Conservation (phyloP, 2,888 invertebrate species). For the Mesorhabditis belari region DNA sequence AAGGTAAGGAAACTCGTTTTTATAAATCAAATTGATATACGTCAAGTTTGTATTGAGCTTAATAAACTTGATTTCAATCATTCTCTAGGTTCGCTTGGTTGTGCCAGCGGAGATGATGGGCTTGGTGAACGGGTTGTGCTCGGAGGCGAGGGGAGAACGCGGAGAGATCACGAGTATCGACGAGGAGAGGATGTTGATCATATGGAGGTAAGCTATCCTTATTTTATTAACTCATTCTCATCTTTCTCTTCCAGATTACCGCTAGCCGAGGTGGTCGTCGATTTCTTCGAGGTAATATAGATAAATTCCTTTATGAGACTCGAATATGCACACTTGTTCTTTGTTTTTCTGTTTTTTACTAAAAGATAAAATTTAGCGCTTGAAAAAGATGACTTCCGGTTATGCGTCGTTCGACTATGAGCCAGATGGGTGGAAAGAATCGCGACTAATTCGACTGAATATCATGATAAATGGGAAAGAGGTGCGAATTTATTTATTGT, state of each 20-base stretch:
- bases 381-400: constrained; percentile 81
- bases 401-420: constrained; percentile 91
- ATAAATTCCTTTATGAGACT: constrained; percentile 72
- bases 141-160: constrained; percentile 41
- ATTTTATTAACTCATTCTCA: too few species aligned
- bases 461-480: constrained; percentile 67
- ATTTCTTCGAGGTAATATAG: constrained; percentile 95
- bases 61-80: background rate
- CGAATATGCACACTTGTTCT: background rate
- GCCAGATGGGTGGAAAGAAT: constrained; percentile 71
- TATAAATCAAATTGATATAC: too few species aligned
- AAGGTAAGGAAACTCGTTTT: constrained; percentile 12
- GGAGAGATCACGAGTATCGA: constrained; percentile 59
- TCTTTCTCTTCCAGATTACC: too few species aligned
- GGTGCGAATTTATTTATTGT: constrained; percentile 4
- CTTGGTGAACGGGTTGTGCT: constrained; percentile 39
- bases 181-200: constrained; percentile 72
- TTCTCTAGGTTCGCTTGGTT: constrained; percentile 34
- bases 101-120: constrained; percentile 44
- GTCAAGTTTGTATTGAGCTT: background rate
- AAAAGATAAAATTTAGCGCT: too few species aligned
- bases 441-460: constrained; percentile 73
- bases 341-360: constrained; percentile 54
- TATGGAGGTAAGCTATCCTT: too few species aligned
- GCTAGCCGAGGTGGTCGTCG: constrained; percentile 81